Base-by-base conservation (phyloP, 2,797 vertebrate species). In the Glossophaga mutica region DNA sequence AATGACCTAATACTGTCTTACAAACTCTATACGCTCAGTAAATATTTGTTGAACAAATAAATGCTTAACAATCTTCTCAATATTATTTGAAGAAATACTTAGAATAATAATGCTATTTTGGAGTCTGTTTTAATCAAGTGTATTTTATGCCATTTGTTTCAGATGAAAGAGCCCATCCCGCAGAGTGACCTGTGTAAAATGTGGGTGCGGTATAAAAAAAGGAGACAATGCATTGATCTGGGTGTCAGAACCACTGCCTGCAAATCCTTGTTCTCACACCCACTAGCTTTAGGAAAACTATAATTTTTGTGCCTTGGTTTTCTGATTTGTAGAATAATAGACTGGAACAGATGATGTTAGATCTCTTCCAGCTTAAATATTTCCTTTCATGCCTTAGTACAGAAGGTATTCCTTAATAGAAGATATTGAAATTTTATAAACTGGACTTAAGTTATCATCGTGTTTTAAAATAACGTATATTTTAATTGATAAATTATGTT, bases 11-110 rank as follows among this genome's bases (percentile, higher is more conserved):
- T 67, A 62, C 32, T 62, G 8, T 83, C 62, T 90, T 90, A 59
- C 21, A 90, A 94, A 90, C 34, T 86, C 59, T 70, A 74, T 32
- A 42, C 44, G 14, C 83, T 94, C 83, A 42, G 81, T 78, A 94
- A 95, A 96, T 94, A 95, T 92, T 95, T 95, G 87, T 68, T 94
- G 67, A 91, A 67, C 85, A 87, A 96, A 77, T 24, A 18, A 88
- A 81, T 82, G 32, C 16, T 84, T 62, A 89, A 65, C 11, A 16
- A 48, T 67, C 55, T 73, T 94, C 48, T 85, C 57, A 71, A 82
- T 52, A 77, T 70, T 83, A 81, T 16, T 89, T 88, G 42, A 91
- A 92, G 12, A 34, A 88, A 73, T 46, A 62, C 10, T 87, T 76
- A 67, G 24, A 85, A 73, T 59, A 82, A 79, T 21, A 22, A 15